phyloP scores from a whole-genome alignment of 2,797 vertebrate genomes.

The Leuciscus waleckii region DNA sequence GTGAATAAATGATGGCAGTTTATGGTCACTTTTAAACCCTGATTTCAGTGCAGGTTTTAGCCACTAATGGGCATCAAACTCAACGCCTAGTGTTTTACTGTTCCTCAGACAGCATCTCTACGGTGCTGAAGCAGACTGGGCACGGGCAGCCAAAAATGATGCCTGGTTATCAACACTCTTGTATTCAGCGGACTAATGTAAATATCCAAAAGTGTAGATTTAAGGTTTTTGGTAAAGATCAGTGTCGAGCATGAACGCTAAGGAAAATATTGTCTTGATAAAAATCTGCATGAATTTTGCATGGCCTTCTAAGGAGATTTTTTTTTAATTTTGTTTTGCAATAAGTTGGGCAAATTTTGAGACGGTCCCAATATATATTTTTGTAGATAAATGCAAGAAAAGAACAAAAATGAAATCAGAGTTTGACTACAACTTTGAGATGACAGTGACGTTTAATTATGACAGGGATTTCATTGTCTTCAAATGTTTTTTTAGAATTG shows the following conservation, averaged over 20 bases:
- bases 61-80: conserved; percentile 22
- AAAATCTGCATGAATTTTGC: conserved; percentile 79
- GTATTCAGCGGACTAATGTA: conserved; percentile 46
- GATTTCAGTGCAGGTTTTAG: conserved; percentile 31
- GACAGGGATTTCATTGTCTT: neutral
- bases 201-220: conserved; percentile 51
- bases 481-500: conserved; percentile 8
- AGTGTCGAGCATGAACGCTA: conserved; percentile 55
- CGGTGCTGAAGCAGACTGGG: conserved; percentile 31
- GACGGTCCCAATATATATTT: conserved; percentile 77
- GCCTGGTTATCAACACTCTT: neutral
- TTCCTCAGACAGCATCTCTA: neutral
- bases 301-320: conserved; percentile 77
- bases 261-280: conserved; percentile 54
- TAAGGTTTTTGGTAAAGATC: conserved; percentile 27
- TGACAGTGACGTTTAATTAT: conserved; percentile 8
- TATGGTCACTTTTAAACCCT: conserved; percentile 20
- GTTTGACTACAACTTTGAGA: conserved; percentile 28
- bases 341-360: conserved; percentile 48
- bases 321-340: conserved; percentile 64
- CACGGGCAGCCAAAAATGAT: conserved; percentile 23
- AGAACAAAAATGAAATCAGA: conserved; percentile 42
- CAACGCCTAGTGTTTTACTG: conserved; percentile 24
- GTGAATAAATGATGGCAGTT: neutral
- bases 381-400: conserved; percentile 74